phyloP scores from a whole-genome alignment of 2,888 invertebrate species.

The Bombyx huttoni region DNA sequence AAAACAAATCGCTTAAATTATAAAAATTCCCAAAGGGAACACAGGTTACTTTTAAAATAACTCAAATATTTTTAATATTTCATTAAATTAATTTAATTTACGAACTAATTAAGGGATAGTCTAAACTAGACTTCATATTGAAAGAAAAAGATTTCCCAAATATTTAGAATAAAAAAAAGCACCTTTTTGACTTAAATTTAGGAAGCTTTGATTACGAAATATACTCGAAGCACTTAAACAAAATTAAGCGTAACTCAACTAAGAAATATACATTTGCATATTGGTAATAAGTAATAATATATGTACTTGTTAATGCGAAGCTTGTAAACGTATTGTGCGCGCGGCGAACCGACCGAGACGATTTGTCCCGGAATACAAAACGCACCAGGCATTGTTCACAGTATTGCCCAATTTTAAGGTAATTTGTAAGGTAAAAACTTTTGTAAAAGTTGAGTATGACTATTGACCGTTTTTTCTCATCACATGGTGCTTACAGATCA shows the following conservation, averaged over 20 bases:
- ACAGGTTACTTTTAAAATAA: too few species aligned
- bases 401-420: background rate
- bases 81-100: too few species aligned
- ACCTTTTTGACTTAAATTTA: background rate
- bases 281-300: background rate
- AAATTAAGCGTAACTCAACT: background rate
- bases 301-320: background rate
- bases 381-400: constrained; percentile 12
- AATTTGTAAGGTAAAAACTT: background rate
- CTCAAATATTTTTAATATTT: too few species aligned
- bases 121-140: too few species aligned
- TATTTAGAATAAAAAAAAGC: too few species aligned
- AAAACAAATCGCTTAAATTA: too few species aligned
- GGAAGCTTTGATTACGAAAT: background rate
- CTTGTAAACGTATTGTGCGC: constrained; percentile 23
- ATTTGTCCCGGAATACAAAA: constrained; percentile 55
- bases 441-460: background rate
- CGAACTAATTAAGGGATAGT: too few species aligned
- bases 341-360: constrained; percentile 26
- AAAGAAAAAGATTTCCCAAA: too few species aligned
- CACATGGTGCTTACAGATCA: too few species aligned
- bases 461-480: too few species aligned
- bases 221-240: background rate
- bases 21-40: too few species aligned
- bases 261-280: background rate